Percentiles rank a stretch among this genome's conserved stretches.
Evolutionary conservation across 2,797 vertebrate species (phyloP).

Genomic region (Iguana delicatissima): DNA sequence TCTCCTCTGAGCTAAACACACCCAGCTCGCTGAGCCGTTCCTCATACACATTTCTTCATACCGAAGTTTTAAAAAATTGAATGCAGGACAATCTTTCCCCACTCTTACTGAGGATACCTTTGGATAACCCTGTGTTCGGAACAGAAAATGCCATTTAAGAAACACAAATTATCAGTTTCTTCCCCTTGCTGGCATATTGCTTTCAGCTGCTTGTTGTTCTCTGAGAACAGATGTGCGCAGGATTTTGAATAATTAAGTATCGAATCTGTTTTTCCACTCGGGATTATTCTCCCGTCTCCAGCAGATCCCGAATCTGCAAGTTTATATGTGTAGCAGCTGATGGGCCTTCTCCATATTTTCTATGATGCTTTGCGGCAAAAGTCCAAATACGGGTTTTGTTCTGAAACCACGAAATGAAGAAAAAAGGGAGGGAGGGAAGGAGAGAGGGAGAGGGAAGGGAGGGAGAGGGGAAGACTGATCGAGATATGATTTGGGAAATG

Average conservation of each 20-base stretch:
- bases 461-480: not conserved
- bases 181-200: slow-evolving; percentile 57
- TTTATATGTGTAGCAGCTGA: slow-evolving; percentile 77
- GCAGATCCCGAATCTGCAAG: slow-evolving; percentile 65
- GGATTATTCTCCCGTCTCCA: slow-evolving; percentile 55
- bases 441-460: too few relatives aligned
- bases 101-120: not conserved
- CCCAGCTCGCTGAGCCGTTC: too few relatives aligned
- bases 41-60: too few relatives aligned
- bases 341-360: slow-evolving; percentile 59
- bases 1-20: not conserved
- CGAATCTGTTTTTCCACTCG: slow-evolving; percentile 64
- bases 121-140: not conserved
- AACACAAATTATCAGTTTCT: slow-evolving; percentile 52
- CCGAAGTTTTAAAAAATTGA: not conserved
- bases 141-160: not conserved
- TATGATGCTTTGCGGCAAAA: slow-evolving; percentile 55
- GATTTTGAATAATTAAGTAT: slow-evolving; percentile 71
- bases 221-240: slow-evolving; percentile 72
- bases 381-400: slow-evolving; percentile 59
- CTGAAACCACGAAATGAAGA: slow-evolving; percentile 44
- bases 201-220: slow-evolving; percentile 55
- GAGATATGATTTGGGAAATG: slow-evolving; percentile 56
- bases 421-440: not conserved
- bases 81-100: too few relatives aligned